Conservation (phyloP, 1,140 invertebrate species). For the Cheumatopsyche charites region DNA sequence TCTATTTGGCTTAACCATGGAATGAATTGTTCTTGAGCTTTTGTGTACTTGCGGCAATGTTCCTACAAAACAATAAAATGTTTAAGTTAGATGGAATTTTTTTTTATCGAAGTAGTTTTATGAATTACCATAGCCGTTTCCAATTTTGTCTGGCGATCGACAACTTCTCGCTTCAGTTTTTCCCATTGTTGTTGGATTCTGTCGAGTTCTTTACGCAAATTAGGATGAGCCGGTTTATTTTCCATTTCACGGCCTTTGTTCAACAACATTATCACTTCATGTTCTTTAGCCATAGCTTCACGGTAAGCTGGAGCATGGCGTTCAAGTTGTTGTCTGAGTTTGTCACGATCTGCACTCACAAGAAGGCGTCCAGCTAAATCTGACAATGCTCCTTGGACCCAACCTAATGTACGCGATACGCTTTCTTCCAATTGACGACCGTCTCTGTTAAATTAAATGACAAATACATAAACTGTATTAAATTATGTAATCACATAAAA, state of each 20-base stretch:
- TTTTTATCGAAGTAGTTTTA: constrained; percentile 8
- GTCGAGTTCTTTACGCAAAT: constrained; percentile 73
- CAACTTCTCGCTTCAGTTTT: constrained; percentile 81
- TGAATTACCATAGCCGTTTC: constrained; percentile 76
- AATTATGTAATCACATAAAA: background rate
- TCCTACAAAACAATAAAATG: constrained; percentile 59
- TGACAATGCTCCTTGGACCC: constrained; percentile 81
- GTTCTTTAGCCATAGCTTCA: constrained; percentile 87
- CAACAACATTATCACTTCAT: constrained; percentile 92
- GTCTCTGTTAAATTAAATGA: constrained; percentile 60
- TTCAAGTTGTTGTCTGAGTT: constrained; percentile 84
- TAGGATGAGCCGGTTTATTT: constrained; percentile 58
- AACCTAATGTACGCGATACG: constrained; percentile 85
- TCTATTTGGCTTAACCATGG: constrained; percentile 89
- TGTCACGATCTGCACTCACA: constrained; percentile 84
- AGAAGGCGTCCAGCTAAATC: constrained; percentile 76
- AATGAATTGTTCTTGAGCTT: constrained; percentile 81
- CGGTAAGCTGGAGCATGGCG: constrained; percentile 88
- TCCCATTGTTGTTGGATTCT: constrained; percentile 90
- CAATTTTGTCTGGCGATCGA: constrained; percentile 82
- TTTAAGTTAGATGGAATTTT: too few species aligned
- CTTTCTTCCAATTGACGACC: constrained; percentile 85
- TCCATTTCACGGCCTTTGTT: constrained; percentile 77
- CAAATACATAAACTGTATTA: background rate
- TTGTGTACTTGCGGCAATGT: constrained; percentile 90